Conservation (phyloP, 2,888 invertebrate species). For the Eurytoma californica region DNA sequence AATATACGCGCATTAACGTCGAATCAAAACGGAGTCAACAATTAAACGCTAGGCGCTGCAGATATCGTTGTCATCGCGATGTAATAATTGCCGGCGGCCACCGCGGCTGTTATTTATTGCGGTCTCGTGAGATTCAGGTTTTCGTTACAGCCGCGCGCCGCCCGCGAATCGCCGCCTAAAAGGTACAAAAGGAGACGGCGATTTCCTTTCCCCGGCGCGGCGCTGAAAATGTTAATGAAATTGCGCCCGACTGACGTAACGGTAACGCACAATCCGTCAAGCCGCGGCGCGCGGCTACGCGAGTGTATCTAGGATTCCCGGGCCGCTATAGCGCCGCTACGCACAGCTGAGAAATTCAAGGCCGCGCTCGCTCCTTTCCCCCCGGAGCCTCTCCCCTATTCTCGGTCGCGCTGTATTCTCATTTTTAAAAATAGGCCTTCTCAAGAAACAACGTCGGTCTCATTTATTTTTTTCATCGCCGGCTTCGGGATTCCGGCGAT, state of each 20-base stretch:
- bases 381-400: constrained; percentile 46
- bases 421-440: constrained; percentile 53
- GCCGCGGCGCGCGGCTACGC: constrained; percentile 68
- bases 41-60: constrained; percentile 45
- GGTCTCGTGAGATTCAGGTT: constrained; percentile 30
- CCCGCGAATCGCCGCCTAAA: constrained; percentile 11
- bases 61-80: constrained; percentile 53
- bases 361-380: constrained; percentile 57
- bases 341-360: constrained; percentile 67
- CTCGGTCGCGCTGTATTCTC: constrained; percentile 50
- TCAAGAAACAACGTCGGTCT: background rate
- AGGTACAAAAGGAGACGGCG: constrained; percentile 5
- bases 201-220: background rate
- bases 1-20: constrained; percentile 51
- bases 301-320: constrained; percentile 65
- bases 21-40: constrained; percentile 49
- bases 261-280: constrained; percentile 70
- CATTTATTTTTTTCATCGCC: background rate
- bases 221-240: constrained; percentile 71
- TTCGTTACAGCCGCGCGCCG: constrained; percentile 13
- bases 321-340: constrained; percentile 44
- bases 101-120: constrained; percentile 42
- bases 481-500: background rate
- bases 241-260: constrained; percentile 72
- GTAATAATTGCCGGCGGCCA: constrained; percentile 47